Percentiles rank a stretch among this genome's conserved stretches.
These are phyloP conservation scores for Omphaloscelis lunosa DNA, from an alignment of 2,888 invertebrate genomes.

Conservation along the genomic window DNA sequence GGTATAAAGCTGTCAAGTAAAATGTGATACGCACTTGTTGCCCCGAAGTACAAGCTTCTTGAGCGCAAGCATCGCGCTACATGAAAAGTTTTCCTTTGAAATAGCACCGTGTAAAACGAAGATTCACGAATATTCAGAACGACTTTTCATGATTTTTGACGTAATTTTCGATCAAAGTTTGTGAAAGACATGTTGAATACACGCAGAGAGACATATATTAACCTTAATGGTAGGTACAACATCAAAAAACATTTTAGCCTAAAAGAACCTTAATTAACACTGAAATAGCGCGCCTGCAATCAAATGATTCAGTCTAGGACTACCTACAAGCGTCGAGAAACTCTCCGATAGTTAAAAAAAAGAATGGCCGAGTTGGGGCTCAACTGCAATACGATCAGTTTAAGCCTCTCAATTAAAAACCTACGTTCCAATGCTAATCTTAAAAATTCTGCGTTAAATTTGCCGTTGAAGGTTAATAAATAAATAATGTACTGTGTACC, in stretches of 20 bases:
- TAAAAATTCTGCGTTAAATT: neutral
- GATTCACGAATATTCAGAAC: constrained; percentile 17
- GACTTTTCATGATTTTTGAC: neutral
- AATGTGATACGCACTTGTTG: constrained; percentile 36
- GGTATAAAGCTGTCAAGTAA: neutral
- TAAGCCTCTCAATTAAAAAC: neutral
- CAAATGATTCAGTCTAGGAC: neutral
- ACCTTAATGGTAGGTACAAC: neutral
- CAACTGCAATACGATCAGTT: neutral
- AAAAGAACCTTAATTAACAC: neutral
- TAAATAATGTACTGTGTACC: neutral
- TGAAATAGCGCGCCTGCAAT: neutral
- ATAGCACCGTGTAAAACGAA: constrained; percentile 1
- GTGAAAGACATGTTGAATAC: neutral
- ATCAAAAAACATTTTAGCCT: neutral
- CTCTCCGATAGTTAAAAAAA: neutral
- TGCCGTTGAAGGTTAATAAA: neutral
- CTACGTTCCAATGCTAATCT: neutral
- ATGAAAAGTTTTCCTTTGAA: constrained; percentile 19
- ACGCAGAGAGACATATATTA: neutral
- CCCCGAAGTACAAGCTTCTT: constrained; percentile 18
- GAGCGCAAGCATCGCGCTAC: constrained; percentile 5
- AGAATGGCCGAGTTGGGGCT: too few species aligned
- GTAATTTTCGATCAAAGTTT: neutral
- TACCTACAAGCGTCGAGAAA: too few species aligned